These are phyloP conservation scores for Conistra vaccinii DNA, from an alignment of 2,888 invertebrate genomes.

Conservation along the genomic window DNA sequence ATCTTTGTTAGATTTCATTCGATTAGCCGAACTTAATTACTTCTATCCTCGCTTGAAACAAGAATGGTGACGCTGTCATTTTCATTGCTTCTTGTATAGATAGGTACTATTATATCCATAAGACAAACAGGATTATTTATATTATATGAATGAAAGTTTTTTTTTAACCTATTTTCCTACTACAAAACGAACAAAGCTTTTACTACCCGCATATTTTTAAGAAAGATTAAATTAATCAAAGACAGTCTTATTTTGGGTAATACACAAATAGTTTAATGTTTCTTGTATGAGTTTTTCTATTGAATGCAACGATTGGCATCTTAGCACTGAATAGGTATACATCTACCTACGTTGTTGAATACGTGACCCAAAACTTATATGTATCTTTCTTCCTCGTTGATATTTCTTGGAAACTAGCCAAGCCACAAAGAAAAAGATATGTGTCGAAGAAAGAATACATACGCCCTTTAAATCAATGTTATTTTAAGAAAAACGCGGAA, in stretches of 20 bases:
- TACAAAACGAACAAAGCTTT: not conserved
- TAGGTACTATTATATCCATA: not conserved
- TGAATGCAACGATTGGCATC: not conserved
- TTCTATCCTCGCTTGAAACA: not conserved
- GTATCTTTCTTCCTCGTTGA: conserved; percentile 60
- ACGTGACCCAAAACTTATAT: conserved; percentile 56
- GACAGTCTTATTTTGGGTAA: not conserved
- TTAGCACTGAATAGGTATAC: not conserved
- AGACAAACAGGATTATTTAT: not conserved
- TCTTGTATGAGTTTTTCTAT: not conserved
- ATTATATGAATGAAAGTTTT: too few relatives aligned
- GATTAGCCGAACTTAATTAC: conserved; percentile 8
- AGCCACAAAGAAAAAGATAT: conserved; percentile 43
- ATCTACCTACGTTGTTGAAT: conserved; percentile 7
- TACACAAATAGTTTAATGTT: not conserved
- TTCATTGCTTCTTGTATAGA: not conserved
- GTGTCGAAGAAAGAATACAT: conserved; percentile 49
- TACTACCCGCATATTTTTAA: too few relatives aligned
- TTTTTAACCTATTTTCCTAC: too few relatives aligned
- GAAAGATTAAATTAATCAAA: not conserved
- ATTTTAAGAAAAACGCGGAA: conserved; percentile 34
- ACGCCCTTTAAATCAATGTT: conserved; percentile 37
- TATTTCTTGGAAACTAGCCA: conserved; percentile 61
- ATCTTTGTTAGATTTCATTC: conserved; percentile 28
- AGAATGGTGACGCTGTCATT: not conserved